Base-by-base conservation (phyloP, 2,888 invertebrate species). In the Cristatella mucedo region DNA sequence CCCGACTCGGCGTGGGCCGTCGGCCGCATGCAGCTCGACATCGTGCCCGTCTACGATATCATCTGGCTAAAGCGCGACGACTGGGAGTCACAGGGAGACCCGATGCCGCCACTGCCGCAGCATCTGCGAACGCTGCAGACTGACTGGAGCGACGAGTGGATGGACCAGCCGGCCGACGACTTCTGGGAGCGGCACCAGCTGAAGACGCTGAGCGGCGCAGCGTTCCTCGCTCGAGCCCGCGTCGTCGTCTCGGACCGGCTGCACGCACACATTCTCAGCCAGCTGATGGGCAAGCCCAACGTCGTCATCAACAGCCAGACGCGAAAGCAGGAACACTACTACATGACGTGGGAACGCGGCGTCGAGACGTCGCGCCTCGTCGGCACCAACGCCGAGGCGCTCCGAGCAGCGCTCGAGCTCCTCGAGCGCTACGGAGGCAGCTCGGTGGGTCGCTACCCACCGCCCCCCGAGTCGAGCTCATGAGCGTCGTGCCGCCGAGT, bases 1-100 rank as follows among this genome's bases (percentile, higher is more conserved):
- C 40, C 40, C 4, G 40, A 40, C 21, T 40, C 40, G 11, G 40
- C 40, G n/a, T 40, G 31, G 31, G 40, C 40, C 33, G 33, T 32
- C 3, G 40, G 40, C 4, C 29, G 29, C 11, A 32, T 40, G 4
- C 29, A 24, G 16, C 16, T 40, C 32, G 33, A 40, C 33, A 32
- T 40, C 16, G 29, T 40, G 7, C 40, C 40, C 11, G 32, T 31
- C 13, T 34, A 40, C 21, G 40, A 40, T 24, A 32, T 40, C 31
- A 19, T 40, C 11, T 40, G 40, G 40, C 13, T 40, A 3, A 40
- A 40, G 16, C 29, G 40, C 13, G 22, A 40, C 29, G 40, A 40
- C 29, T 40, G 40, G 40, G 40, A 40, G 16, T 32, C 32, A 7
- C 31, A 21, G 18, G 29, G 29, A 7, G 29, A 40, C 21, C 9